Conservation (phyloP, 2,888 invertebrate genomes). For the Pammene aurita region DNA sequence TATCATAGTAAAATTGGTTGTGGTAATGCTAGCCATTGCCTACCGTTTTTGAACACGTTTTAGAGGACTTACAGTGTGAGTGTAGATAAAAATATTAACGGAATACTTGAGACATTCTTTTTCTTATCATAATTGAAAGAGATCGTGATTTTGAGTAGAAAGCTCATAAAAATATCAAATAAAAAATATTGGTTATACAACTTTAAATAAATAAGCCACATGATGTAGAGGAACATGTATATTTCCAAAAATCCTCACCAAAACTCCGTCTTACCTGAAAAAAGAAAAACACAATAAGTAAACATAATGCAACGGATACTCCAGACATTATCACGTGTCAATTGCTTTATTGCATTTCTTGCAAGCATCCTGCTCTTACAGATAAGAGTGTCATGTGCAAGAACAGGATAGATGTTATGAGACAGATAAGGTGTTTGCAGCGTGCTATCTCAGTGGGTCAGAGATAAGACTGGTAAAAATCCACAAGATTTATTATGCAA, state of each 20-base stretch:
- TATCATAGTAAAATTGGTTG: no score
- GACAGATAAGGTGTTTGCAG: conserved; percentile 41
- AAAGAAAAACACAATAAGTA: conserved; percentile 36
- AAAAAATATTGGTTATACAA: no score
- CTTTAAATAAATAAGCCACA: no score
- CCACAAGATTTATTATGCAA: conserved; percentile 44
- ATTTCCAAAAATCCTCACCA: conserved; percentile 15
- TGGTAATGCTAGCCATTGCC: no score
- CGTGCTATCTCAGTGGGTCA: conserved; percentile 53
- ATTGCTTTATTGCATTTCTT: conserved; percentile 35
- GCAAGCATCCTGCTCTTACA: conserved; percentile 16
- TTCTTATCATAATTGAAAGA: no score
- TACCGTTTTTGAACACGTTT: no score
- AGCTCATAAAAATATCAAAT: no score
- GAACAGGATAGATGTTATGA: conserved; percentile 28
- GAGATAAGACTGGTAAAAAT: conserved; percentile 49
- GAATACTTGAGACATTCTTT: no score
- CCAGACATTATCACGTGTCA: conserved; percentile 32
- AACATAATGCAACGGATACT: conserved; percentile 37
- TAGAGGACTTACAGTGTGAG: no score
- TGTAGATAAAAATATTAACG: no score
- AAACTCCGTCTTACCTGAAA: conserved; percentile 39
- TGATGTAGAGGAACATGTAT: no score
- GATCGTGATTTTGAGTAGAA: no score
- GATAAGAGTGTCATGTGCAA: not conserved